Evolutionary conservation across 1,140 invertebrate species (phyloP).

Genomic region (Cyrtorhinus lividipennis): DNA sequence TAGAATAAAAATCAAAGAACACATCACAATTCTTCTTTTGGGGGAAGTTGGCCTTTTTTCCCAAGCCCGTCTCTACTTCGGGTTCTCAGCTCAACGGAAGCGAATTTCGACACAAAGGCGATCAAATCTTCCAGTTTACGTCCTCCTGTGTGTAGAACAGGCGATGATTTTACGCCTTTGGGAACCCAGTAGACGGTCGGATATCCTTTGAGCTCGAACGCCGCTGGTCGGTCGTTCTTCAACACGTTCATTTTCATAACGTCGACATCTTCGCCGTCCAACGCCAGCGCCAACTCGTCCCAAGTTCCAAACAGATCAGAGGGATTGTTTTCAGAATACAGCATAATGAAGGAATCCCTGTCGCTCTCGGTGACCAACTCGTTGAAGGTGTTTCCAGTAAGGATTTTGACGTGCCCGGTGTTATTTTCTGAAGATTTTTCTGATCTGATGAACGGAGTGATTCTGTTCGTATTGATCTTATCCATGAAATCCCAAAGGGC

Average conservation of each 20-base stretch:
- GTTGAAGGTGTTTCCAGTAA: slow-evolving; percentile 29
- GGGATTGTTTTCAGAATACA: slow-evolving; percentile 55
- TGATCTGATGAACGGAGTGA: not conserved
- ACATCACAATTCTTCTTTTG: no score
- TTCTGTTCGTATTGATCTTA: not conserved
- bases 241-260: slow-evolving; percentile 98
- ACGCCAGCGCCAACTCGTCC: slow-evolving; percentile 78
- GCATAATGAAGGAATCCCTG: not conserved
- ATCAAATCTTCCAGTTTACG: no score
- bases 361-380: not conserved
- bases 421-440: slow-evolving; percentile 41
- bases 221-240: slow-evolving; percentile 86
- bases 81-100: no score
- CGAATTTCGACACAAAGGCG: no score
- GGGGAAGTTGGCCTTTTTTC: no score
- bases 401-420: slow-evolving; percentile 39
- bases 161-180: slow-evolving; percentile 62
- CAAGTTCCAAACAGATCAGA: slow-evolving; percentile 73
- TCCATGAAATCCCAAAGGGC: not conserved
- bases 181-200: slow-evolving; percentile 94
- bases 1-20: no score
- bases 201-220: slow-evolving; percentile 91
- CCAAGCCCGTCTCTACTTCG: no score
- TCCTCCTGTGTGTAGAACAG: slow-evolving; percentile 76
- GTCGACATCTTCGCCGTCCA: slow-evolving; percentile 76